phyloP scores from a whole-genome alignment of 2,797 vertebrate species.

The Denticeps clupeoides region DNA sequence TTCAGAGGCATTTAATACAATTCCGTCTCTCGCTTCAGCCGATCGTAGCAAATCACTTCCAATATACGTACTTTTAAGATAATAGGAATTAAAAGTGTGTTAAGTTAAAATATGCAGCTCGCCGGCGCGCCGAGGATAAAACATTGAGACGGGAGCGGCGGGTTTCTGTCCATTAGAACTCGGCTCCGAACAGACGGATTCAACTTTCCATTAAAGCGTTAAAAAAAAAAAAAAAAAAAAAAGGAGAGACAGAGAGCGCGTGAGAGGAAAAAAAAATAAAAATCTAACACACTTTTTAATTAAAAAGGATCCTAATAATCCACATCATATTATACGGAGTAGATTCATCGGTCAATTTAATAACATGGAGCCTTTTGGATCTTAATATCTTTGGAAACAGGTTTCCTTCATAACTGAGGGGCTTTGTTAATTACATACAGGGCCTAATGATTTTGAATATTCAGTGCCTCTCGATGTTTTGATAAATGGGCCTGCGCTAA shows the following conservation, averaged over 20 bases:
- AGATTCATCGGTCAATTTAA: conserved; percentile 82
- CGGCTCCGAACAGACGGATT: conserved; percentile 53
- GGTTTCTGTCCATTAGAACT: conserved; percentile 27
- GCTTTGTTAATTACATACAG: conserved; percentile 86
- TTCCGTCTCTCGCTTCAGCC: conserved; percentile 44
- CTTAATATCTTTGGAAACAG: conserved; percentile 70
- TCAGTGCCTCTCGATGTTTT: conserved; percentile 88
- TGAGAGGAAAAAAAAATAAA: conserved; percentile 60
- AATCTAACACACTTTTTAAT: conserved; percentile 71
- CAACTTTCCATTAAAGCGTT: conserved; percentile 71
- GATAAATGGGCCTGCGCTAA: conserved; percentile 94
- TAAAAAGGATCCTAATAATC: conserved; percentile 81
- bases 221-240: conserved; percentile 62
- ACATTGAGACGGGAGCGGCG: conserved; percentile 28
- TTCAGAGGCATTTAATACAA: conserved; percentile 47
- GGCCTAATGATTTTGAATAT: conserved; percentile 97
- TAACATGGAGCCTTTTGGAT: conserved; percentile 75
- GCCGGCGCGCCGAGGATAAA: conserved; percentile 26
- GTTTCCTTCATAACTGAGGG: conserved; percentile 76
- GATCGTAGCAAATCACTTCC: conserved; percentile 60
- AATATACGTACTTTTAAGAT: conserved; percentile 61
- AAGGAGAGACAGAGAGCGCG: too few relatives aligned
- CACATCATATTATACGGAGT: conserved; percentile 75
- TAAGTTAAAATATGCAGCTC: conserved; percentile 46
- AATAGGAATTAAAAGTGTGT: conserved; percentile 60